Base-by-base conservation (phyloP, 2,797 vertebrate species). In the Rhinoraja longicauda region DNA sequence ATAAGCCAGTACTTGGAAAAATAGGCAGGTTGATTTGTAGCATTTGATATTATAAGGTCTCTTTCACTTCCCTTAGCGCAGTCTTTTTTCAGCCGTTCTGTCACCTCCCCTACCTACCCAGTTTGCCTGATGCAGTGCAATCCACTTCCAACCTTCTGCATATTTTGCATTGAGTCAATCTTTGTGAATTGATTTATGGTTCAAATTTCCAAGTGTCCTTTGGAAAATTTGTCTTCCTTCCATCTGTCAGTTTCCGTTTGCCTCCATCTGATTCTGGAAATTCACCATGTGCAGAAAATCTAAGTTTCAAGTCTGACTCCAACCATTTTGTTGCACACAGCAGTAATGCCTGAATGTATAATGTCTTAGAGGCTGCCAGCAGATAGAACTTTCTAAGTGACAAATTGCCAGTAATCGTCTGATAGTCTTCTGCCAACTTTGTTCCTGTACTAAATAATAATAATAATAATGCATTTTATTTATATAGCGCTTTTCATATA, bases 1-100 rank as follows among this genome's bases (percentile, higher is more conserved):
- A 92, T 92, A 92, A 53, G 90, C 90, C 90, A 91, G 67, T 91
- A 72, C 36, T 70, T 39, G 70, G 9, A 72, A 62, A 70, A 70
- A 24, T 39, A 90, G 32, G 59, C 59, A 67, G 84, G 32, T 88
- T 64, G 62, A 64, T 7, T 88, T n/a, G 62, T 36, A 64, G 59
- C 59, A 8, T 90, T 90, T 70, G 9, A 59, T 90, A 70, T 90
- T 90, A 64, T 67, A 36, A 39, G 62, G 39, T 90, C 36, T 57
- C 53, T 82, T 82, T 53, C 26, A 12, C 53, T 12, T 92, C 70
- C 39, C 39, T 1, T 29, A 75, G 36, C 70, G 12, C 57, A 73
- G 45, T 73, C 21, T 79, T 92, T 75, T 75, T 15, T 21, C 70
- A 75, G 26, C 57, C n/a, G 4, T 75, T 53, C 29, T 7, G 36